Evolutionary conservation across 2,888 invertebrate genomes (phyloP).

Genomic region (Syrista parreyssii): DNA sequence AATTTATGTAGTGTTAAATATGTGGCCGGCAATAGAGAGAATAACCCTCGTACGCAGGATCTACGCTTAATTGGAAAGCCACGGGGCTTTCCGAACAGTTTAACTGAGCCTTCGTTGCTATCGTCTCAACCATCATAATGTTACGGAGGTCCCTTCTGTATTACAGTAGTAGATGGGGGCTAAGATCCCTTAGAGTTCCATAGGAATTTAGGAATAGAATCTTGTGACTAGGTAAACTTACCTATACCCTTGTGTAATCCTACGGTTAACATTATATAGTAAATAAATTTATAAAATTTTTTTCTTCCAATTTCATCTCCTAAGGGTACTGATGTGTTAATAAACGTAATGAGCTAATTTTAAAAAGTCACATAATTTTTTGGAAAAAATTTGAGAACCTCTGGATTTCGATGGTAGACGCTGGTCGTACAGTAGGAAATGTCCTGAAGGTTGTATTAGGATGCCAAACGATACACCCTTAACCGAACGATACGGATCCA

Average conservation of each 20-base stretch:
- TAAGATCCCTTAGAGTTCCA: conserved; percentile 17
- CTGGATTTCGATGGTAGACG: conserved; percentile 30
- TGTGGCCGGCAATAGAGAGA: conserved; percentile 53
- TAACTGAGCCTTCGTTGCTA: conserved; percentile 61
- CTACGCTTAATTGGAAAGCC: conserved; percentile 65
- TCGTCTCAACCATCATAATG: conserved; percentile 47
- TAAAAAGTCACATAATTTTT: too few species aligned
- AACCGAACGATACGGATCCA: conserved; percentile 52
- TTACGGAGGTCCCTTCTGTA: conserved; percentile 42
- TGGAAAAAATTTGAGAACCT: conserved; percentile 40
- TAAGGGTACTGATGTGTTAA: too few species aligned
- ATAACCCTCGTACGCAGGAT: conserved; percentile 54
- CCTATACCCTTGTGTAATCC: too few species aligned
- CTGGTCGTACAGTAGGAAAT: conserved; percentile 29
- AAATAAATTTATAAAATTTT: too few species aligned
- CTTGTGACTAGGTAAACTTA: too few species aligned
- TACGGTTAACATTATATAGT: too few species aligned
- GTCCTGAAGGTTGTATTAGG: conserved; percentile 50
- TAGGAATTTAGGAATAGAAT: too few species aligned
- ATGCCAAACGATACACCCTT: conserved; percentile 42
- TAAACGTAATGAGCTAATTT: too few species aligned
- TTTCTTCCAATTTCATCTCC: too few species aligned
- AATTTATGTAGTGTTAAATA: conserved; percentile 66
- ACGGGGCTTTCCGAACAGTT: conserved; percentile 65
- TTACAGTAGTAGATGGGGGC: conserved; percentile 31